Conservation (phyloP, 2,888 invertebrate genomes). For the Machimus atricapillus region DNA sequence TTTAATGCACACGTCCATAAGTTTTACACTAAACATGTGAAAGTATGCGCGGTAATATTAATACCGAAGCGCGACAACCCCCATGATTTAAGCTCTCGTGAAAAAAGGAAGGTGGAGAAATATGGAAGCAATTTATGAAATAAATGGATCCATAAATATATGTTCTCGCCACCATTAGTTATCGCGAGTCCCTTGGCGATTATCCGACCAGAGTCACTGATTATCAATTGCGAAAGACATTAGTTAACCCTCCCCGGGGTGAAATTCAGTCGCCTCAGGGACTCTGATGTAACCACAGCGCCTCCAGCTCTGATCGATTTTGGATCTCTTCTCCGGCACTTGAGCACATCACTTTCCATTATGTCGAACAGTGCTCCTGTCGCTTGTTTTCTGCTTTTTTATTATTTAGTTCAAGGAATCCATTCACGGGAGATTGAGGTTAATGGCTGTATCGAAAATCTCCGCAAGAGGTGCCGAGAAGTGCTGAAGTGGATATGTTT, state of each 20-base stretch:
- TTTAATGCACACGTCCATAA: no score
- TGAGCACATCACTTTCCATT: constrained; percentile 16
- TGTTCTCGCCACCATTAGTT: background rate
- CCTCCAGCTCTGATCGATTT: background rate
- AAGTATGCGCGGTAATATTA: background rate
- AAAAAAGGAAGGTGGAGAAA: background rate
- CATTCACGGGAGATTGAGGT: background rate
- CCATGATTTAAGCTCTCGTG: background rate
- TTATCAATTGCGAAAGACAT: background rate
- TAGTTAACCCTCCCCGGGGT: background rate
- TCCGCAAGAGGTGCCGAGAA: background rate
- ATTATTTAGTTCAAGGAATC: background rate
- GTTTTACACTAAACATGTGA: no score
- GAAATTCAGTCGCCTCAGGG: background rate
- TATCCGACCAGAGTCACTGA: background rate
- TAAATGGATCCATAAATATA: background rate
- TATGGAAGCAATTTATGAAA: background rate
- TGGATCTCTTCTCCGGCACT: background rate
- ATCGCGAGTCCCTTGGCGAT: background rate
- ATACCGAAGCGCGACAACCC: background rate
- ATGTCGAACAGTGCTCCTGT: background rate
- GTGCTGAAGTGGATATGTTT: background rate
- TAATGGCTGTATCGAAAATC: constrained; percentile 22
- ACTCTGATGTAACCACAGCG: background rate
- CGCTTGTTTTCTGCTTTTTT: background rate